Base-by-base conservation (phyloP, 2,888 invertebrate species). In the Philopedon plagiatum region DNA sequence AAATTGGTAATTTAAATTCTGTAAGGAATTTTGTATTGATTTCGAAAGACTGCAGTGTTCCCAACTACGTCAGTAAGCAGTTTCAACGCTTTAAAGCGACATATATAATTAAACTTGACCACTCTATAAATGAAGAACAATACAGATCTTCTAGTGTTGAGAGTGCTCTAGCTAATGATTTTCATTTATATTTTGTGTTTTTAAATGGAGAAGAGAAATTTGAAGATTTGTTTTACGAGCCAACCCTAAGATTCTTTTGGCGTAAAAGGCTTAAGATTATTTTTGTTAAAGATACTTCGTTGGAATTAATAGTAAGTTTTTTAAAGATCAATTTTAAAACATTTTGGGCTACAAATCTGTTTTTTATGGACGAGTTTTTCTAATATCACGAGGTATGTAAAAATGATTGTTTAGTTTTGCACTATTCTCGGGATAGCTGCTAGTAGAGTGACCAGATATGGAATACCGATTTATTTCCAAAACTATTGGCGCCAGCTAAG, bases 121-220 rank as follows among this genome's bases (percentile, higher is more conserved):
- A 18, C 5, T 32, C 18, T 2, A 18, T 9, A 4, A 21, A 19
- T 41, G 13, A 3, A 39, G n/a, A 37, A 1, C 13, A 58, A 11
- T 5, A 58, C 26, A 7, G 1, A 13, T 39, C 15, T 21, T 8
- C 19, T 1, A 8, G n/a, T 62, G 18, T 11, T 21, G 37, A 8
- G 3, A 57, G 5, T n/a, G 2, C 39, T 3, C 0, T 21, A 23
- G 7, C 21, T 13, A 37, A n/a, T 37, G 57, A 57, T 18, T 9
- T 19, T 21, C 37, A 57, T 37, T 57, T 57, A n/a, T 37, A 21
- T 37, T 57, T 57, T 13, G 19, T 57, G 3, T 57, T 57, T 21
- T 57, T 57, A 37, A 57, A 21, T 19, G 23, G 21, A 19, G 9
- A 19, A 2, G 21, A 23, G n/a, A 15, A 57, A n/a, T 21, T 21